Conservation (phyloP, 2,888 invertebrate species). For the Pediacus dermestoides region DNA sequence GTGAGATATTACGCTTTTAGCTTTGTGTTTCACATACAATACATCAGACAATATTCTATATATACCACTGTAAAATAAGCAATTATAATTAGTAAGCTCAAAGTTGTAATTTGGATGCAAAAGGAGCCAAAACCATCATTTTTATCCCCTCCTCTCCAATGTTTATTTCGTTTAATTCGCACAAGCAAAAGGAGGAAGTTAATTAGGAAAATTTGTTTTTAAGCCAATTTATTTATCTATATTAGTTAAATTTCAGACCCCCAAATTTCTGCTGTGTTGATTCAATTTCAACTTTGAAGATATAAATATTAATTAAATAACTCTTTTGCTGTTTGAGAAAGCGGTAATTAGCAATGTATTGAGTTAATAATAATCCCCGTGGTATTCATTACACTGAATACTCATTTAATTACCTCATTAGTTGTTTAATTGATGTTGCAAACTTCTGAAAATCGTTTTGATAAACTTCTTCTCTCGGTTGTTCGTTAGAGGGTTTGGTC, state of each 20-base stretch:
- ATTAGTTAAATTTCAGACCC: not conserved
- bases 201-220: too few species aligned
- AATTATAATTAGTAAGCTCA: too few species aligned
- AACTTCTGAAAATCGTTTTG: slow-evolving; percentile 38
- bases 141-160: too few species aligned
- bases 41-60: too few species aligned
- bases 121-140: too few species aligned
- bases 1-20: slow-evolving; percentile 44
- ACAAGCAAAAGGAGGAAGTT: too few species aligned
- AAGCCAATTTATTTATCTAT: too few species aligned
- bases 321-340: slow-evolving; percentile 35
- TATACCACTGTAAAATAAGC: too few species aligned
- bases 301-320: slow-evolving; percentile 39
- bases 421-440: slow-evolving; percentile 53
- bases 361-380: slow-evolving; percentile 41
- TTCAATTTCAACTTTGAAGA: slow-evolving; percentile 24
- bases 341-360: slow-evolving; percentile 40
- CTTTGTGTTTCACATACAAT: not conserved
- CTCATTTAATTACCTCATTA: slow-evolving; percentile 55
- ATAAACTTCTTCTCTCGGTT: slow-evolving; percentile 27
- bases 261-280: not conserved
- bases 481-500: too few species aligned
- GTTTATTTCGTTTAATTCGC: too few species aligned
- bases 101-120: too few species aligned
- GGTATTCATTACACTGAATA: slow-evolving; percentile 52